phyloP scores from a whole-genome alignment of 2,113 vertebrate species.

The Canis aureus region DNA sequence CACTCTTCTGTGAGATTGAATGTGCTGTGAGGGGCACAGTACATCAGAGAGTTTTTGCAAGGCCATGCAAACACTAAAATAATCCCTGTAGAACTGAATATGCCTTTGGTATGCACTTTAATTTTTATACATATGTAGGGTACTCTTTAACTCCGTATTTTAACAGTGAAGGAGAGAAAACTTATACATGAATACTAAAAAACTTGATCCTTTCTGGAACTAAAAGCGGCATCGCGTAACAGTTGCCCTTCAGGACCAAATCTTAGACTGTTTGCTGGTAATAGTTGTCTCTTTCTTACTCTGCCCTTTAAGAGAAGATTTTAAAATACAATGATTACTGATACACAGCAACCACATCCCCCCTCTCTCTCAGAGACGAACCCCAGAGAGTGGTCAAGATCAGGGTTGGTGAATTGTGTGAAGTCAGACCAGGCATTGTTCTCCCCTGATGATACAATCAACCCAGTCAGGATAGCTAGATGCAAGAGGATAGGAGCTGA shows the following conservation, averaged over 20 bases:
- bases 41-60: background rate
- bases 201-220: background rate
- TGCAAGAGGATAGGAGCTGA: background rate
- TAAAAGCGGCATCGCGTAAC: background rate
- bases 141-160: slow-evolving; percentile 20
- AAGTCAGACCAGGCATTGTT: background rate
- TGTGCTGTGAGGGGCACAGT: rapidly evolving
- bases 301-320: background rate
- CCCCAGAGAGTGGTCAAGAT: background rate
- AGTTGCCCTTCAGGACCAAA: background rate
- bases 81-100: background rate
- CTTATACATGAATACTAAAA: background rate
- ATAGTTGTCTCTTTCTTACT: background rate
- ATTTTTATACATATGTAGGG: background rate
- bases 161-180: slow-evolving; percentile 19
- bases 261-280: background rate
- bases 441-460: background rate
- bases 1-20: background rate
- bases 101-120: background rate
- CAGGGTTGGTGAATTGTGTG: background rate
- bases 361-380: background rate
- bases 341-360: background rate
- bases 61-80: background rate
- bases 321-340: background rate
- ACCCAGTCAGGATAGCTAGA: background rate